Evolutionary conservation across 2,113 vertebrate genomes (phyloP), one percentile per base, ranked within the genome.

Genomic region (Nothocercus julius): DNA sequence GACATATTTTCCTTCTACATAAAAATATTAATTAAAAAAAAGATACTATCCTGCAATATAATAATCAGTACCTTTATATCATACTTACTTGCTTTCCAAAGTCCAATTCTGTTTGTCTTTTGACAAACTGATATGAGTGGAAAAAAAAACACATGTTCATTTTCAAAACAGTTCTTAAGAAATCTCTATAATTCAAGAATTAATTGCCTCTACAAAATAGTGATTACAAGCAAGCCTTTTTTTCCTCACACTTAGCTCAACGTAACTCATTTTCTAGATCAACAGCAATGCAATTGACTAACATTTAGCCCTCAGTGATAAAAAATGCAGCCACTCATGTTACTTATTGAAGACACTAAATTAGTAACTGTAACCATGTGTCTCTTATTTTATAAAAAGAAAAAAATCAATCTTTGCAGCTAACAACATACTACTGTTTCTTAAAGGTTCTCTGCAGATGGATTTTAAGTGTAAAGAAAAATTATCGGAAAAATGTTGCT

Each of bases 391-490:
- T 36, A 38, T 63, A 30, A 78, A 49, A 66, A 81, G 5, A 89
- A 40, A 1, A 68, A 27, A 54, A 28, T 89, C 76, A 53, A 27
- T 27, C 56, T 86, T 30, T 63, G 13, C 24, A 53, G 66, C 62
- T 91, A 82, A 69, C 61, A 64, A 1, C 83, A 56, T 38, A 59
- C 70, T 77, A 9, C 36, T 87, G 25, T 97, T 93, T 79, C 83
- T 87, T 77, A 87, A 82, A 99, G 99, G 98, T 98, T 92, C 98
- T 99, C 62, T 99, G 99, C 97, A 98, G 98, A 73, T 99, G 99
- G 99, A 98, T 99, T 95, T 96, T 99, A 92, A 99, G 99, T 5
- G 99, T 99, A 21, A 99, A 99, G 98, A 99, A 99, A 98, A 99
- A 99, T 97, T 99, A 99, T 90, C 98, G 99, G 96, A 99, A 99